phyloP scores from a whole-genome alignment of 2,797 vertebrate species.

The Apogon talboti region DNA sequence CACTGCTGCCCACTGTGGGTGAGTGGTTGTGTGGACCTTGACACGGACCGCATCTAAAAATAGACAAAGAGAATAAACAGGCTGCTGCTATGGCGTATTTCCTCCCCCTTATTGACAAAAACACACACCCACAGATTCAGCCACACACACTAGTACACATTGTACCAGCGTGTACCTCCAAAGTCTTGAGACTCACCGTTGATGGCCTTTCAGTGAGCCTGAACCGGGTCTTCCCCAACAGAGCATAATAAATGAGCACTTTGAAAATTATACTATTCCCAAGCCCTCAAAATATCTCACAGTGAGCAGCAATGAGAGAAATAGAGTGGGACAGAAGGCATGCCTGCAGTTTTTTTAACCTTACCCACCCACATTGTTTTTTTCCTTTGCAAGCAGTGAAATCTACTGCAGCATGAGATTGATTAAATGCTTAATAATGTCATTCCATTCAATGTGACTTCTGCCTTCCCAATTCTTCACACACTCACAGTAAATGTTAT shows the following conservation, averaged over 20 bases:
- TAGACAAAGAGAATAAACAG: constrained; percentile 72
- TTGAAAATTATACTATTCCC: constrained; percentile 52
- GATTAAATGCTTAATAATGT: constrained; percentile 76
- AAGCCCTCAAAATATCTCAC: constrained; percentile 33
- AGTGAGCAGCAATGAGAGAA: constrained; percentile 18
- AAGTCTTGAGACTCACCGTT: constrained; percentile 27
- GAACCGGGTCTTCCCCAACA: constrained; percentile 25
- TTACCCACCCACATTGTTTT: constrained; percentile 2
- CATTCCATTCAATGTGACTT: constrained; percentile 69
- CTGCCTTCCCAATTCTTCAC: constrained; percentile 39
- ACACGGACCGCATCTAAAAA: constrained; percentile 76
- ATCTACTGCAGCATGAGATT: constrained; percentile 46
- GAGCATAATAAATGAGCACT: constrained; percentile 60
- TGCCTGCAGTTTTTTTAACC: constrained; percentile 17
- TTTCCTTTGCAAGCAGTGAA: constrained; percentile 32
- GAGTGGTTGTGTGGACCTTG: constrained; percentile 67
- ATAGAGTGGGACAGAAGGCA: constrained; percentile 17
- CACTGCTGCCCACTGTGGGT: constrained; percentile 69
- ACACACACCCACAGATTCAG: constrained; percentile 8
- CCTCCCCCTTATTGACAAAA: constrained; percentile 69
- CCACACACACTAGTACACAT: constrained; percentile 6
- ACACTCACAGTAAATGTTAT: constrained; percentile 70
- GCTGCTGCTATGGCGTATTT: constrained; percentile 59
- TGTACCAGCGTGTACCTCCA: constrained; percentile 8
- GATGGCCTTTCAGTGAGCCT: constrained; percentile 9